Base-by-base conservation (phyloP, 1,140 invertebrate species). In the Panagrolaimus sp. region DNA sequence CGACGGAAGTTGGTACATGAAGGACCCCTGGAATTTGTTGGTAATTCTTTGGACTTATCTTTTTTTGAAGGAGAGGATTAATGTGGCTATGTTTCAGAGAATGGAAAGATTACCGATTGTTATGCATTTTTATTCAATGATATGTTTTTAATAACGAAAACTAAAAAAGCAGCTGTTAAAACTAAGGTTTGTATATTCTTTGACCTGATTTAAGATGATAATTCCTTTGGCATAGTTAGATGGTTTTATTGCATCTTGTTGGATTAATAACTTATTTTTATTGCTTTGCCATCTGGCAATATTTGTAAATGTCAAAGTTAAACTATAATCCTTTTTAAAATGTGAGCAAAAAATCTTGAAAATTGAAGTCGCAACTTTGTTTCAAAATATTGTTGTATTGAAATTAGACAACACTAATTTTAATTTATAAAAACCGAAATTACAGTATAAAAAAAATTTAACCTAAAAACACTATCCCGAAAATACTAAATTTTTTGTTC, bases 121-220 rank as follows among this genome's bases (percentile, higher is more conserved):
- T 88, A 88, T 77, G 83, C 89, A 47, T 88, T 89, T 72, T 83
- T 89, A 5, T 90, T 89, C 82, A 89, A 89, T 77, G 89, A 89
- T 77, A 89, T 89, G 85, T 84, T 89, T n/a, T 83, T 89, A 42
- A 85, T 89, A 27, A 89, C 89, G 4, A 85, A 88, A 78, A 81
- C 86, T 53, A 89, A 89, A 78, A 89, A 89, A 72, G 84, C 85
- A 62, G 84, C 72, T 73, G 83, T n/a, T 83, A 86, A 75, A 84
- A 79, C 74, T 74, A 86, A 71, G 82, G 82, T 62, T 75, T 76
- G 2, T 38, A 4, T 38, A 38, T 38, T 38, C 31, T 38, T 38
- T 38, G 31, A 38, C 31, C 31, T 2, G 2, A 38, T 38, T 38
- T 38, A 4, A 4, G 2, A 38, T 2, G 31, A 38, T 38, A 4